Evolutionary conservation across 2,113 vertebrate genomes (phyloP), one percentile per base, ranked within the genome.

Genomic region (Macquaria ambigua): DNA sequence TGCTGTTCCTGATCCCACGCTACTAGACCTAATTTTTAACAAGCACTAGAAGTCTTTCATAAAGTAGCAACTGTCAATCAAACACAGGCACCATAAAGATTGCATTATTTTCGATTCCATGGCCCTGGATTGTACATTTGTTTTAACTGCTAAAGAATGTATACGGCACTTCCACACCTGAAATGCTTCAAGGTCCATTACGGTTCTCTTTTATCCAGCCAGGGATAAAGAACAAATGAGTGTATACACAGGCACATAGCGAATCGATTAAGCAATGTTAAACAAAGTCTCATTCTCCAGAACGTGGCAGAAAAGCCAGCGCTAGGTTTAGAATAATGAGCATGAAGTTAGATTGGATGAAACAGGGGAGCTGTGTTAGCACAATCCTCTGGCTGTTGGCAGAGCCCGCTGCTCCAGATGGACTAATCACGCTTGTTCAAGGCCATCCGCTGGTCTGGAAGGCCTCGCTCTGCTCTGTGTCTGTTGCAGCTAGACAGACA

Each of bases 351-450:
- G 84, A 92, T 80, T 89, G 84, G 87, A 93, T 86, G 86, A 90
- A 92, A 82, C 81, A 82, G 87, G 71, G 75, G 81, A 85, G 84
- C 82, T 90, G 84, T 79, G 89, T 89, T 85, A 87, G 90, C 85
- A 84, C 92, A 92, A 90, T 90, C 81, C 90, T 91, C 56, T 87
- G 85, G 89, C 87, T 93, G 81, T 68, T 93, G 94, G 93, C 91
- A 90, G 55, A 74, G 41, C 77, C 67, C n/a, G 52, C 82, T 34
- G 80, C 80, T 91, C 84, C 94, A 94, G 89, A 93, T 93, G 90
- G 86, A 91, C 90, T 91, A 93, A 93, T 93, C 90, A 91, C 62
- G 72, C 83, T 86, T 84, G 87, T 91, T 89, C 90, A 94, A 93
- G 93, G 92, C 89, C 86, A 74, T 90, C 73, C 83, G 37, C 86